Conservation (phyloP, 2,797 vertebrate species). For the Odontamblyopus lacepedii region DNA sequence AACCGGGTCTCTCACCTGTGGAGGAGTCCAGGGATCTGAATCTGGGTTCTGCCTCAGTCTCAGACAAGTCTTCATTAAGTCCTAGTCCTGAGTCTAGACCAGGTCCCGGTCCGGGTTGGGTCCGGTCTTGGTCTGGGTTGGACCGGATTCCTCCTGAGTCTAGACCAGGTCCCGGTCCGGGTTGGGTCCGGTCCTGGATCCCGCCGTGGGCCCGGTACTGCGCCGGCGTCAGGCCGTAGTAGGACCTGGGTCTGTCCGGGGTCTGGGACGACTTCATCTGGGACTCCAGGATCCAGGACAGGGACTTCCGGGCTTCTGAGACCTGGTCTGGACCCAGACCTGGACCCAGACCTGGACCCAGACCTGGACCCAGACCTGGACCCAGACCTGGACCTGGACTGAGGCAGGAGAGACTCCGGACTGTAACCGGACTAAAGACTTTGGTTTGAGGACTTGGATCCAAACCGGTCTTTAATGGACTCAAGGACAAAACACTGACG, state of each 20-base stretch:
- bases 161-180: constrained; percentile 4
- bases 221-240: constrained; percentile 77
- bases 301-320: constrained; percentile 65
- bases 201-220: constrained; percentile 74
- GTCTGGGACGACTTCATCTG: constrained; percentile 50
- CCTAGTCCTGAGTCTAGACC: constrained; percentile 5
- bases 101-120: constrained; percentile 23
- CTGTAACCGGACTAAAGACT: constrained; percentile 23
- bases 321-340: constrained; percentile 41
- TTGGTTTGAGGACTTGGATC: constrained; percentile 41
- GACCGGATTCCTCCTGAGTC: constrained; percentile 11
- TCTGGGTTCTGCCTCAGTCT: constrained; percentile 9
- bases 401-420: background rate
- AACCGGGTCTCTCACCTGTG: constrained; percentile 12
- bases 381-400: constrained; percentile 34
- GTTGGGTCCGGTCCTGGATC: constrained; percentile 36
- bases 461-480: background rate
- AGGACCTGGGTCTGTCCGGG: constrained; percentile 64
- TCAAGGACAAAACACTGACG: background rate
- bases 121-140: constrained; percentile 24
- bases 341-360: constrained; percentile 2
- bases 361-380: constrained; percentile 17
- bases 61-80: constrained; percentile 5
- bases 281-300: constrained; percentile 65
- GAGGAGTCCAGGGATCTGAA: background rate